A percentile compares a stretch with the other conserved stretches of the same genome.
phyloP scores from a whole-genome alignment of 2,797 vertebrate genomes.

The Rhincodon typus region DNA sequence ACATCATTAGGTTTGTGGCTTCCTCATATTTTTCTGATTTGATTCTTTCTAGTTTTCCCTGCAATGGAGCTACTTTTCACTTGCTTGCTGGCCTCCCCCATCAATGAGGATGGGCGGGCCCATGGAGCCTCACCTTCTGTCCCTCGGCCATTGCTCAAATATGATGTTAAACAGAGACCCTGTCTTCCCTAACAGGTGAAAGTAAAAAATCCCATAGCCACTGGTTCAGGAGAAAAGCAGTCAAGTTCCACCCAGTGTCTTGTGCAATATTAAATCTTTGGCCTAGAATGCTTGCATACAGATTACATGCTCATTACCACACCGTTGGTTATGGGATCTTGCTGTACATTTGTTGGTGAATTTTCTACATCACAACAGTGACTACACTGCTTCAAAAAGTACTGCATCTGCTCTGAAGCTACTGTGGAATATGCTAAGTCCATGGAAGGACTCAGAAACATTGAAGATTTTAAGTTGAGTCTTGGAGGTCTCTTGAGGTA shows the following conservation, averaged over 20 bases:
- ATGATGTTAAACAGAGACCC: not conserved
- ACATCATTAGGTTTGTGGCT: not conserved
- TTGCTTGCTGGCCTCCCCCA: not conserved
- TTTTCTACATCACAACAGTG: too few relatives aligned
- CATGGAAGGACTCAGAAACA: not conserved
- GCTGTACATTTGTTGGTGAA: too few relatives aligned
- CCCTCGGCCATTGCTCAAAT: not conserved
- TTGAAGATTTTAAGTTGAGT: not conserved
- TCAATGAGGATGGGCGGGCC: not conserved
- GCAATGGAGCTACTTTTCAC: too few relatives aligned
- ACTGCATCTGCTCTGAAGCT: too few relatives aligned
- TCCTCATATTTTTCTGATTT: not conserved
- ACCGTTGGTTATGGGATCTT: too few relatives aligned
- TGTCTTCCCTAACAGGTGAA: not conserved
- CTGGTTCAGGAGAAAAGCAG: not conserved
- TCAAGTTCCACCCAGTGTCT: not conserved
- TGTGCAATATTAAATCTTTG: not conserved
- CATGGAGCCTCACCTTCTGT: not conserved
- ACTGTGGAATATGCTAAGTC: too few relatives aligned
- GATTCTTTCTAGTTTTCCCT: not conserved
- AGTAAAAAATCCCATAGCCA: not conserved
- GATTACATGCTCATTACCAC: not conserved
- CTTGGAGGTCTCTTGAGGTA: too few relatives aligned
- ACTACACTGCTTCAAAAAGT: too few relatives aligned
- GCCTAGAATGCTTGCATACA: not conserved